Conservation (phyloP, 2,113 vertebrate species). For the Bos javanicus region DNA sequence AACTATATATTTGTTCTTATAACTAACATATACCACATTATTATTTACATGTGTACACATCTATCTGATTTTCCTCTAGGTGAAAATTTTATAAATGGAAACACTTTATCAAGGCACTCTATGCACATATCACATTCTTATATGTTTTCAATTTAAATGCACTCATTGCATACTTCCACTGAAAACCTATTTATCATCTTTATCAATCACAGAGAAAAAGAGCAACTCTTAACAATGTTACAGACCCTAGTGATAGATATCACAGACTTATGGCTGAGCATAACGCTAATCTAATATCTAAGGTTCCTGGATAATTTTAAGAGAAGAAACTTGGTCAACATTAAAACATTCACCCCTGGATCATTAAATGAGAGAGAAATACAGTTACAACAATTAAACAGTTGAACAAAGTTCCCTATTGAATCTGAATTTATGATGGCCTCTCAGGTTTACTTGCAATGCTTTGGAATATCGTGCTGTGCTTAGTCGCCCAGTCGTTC, state of each 20-base stretch:
- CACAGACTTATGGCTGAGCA: background rate
- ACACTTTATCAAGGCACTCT: background rate
- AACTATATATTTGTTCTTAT: background rate
- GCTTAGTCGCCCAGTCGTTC: rapidly evolving
- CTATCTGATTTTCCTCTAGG: background rate
- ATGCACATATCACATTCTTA: background rate
- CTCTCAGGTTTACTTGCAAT: background rate
- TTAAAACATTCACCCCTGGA: background rate
- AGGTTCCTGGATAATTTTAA: background rate
- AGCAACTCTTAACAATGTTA: background rate
- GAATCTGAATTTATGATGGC: background rate
- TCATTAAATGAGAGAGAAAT: background rate
- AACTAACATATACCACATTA: background rate
- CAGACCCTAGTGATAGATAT: background rate
- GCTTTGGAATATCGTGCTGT: background rate
- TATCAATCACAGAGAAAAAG: background rate
- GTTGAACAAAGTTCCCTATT: background rate
- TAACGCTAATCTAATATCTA: background rate
- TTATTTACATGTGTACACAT: background rate
- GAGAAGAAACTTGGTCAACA: background rate
- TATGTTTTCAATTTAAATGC: background rate
- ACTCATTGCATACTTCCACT: background rate
- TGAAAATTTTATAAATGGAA: background rate
- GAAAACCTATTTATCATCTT: background rate
- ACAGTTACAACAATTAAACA: background rate